phyloP scores from a whole-genome alignment of 1,140 invertebrate species.

The Drosophila burlai region DNA sequence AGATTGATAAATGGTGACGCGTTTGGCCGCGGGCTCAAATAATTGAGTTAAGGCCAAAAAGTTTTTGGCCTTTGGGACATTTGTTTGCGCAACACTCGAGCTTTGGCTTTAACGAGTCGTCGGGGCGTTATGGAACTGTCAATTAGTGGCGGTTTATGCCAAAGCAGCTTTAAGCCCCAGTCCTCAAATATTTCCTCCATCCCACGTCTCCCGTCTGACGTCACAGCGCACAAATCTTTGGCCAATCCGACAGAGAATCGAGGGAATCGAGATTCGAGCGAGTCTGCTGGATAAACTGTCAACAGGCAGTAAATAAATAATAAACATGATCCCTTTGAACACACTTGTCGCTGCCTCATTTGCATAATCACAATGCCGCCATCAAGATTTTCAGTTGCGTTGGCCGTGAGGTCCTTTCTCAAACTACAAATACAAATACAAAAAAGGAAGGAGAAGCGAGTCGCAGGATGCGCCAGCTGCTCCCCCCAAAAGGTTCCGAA shows the following conservation, averaged over 20 bases:
- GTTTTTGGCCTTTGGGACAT: constrained; percentile 39
- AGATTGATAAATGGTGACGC: constrained; percentile 61
- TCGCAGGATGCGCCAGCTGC: constrained; percentile 43
- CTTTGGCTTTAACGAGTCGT: constrained; percentile 68
- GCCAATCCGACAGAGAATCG: constrained; percentile 25
- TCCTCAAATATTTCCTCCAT: neutral
- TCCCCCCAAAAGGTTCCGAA: constrained; percentile 31
- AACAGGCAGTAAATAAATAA: constrained; percentile 80
- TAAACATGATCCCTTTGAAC: constrained; percentile 79
- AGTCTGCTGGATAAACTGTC: constrained; percentile 66
- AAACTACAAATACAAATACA: constrained; percentile 14
- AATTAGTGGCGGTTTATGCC: constrained; percentile 71
- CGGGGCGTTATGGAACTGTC: constrained; percentile 68
- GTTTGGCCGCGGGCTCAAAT: constrained; percentile 40
- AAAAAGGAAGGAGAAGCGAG: constrained; percentile 1
- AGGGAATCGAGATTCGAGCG: constrained; percentile 40
- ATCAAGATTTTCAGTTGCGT: constrained; percentile 23
- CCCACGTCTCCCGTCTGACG: constrained; percentile 39
- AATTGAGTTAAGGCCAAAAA: constrained; percentile 56
- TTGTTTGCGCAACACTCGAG: constrained; percentile 79
- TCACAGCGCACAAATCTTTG: constrained; percentile 56
- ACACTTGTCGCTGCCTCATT: constrained; percentile 67
- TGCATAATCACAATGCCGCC: constrained; percentile 75
- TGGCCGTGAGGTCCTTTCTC: constrained; percentile 37
- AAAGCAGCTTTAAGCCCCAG: constrained; percentile 58